phyloP scores from a whole-genome alignment of 2,888 invertebrate species.

The Allolobophora icterica region DNA sequence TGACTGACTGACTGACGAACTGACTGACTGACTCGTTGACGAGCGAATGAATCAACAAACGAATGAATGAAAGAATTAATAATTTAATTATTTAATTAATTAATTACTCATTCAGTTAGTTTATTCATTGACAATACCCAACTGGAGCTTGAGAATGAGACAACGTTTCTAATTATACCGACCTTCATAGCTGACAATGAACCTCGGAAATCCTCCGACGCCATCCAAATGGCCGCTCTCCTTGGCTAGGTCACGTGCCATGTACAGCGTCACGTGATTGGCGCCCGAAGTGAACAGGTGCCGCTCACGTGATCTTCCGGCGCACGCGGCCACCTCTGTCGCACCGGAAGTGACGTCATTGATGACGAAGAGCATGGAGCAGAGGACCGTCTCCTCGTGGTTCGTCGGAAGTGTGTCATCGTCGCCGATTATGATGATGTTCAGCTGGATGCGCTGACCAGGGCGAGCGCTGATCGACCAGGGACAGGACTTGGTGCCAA shows the following conservation, averaged over 20 bases:
- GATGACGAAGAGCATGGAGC: slow-evolving; percentile 36
- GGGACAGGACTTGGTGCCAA: slow-evolving; percentile 36
- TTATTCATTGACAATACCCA: background rate
- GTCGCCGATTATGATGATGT: slow-evolving; percentile 38
- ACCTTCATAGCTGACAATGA: slow-evolving; percentile 42
- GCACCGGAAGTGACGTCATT: slow-evolving; percentile 8
- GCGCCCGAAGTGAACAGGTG: slow-evolving; percentile 36
- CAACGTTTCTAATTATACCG: background rate
- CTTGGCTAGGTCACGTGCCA: slow-evolving; percentile 35
- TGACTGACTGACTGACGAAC: too few relatives aligned
- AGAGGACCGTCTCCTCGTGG: slow-evolving; percentile 34
- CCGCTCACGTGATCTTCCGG: slow-evolving; percentile 35
- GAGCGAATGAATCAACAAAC: too few relatives aligned
- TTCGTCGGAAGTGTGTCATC: slow-evolving; percentile 31
- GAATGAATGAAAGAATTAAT: too few relatives aligned
- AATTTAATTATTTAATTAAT: too few relatives aligned
- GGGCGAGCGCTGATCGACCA: slow-evolving; percentile 36
- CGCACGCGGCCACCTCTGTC: slow-evolving; percentile 31
- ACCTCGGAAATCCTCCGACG: slow-evolving; percentile 19
- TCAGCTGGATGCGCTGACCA: slow-evolving; percentile 37
- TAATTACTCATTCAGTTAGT: background rate
- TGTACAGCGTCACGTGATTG: slow-evolving; percentile 31
- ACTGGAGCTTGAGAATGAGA: background rate
- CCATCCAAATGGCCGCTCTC: background rate
- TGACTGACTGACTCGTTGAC: too few relatives aligned